Percentiles rank a stretch among this genome's conserved stretches.
Conservation (phyloP, 23 tunicate species). For the Halocynthia aurantium region DNA sequence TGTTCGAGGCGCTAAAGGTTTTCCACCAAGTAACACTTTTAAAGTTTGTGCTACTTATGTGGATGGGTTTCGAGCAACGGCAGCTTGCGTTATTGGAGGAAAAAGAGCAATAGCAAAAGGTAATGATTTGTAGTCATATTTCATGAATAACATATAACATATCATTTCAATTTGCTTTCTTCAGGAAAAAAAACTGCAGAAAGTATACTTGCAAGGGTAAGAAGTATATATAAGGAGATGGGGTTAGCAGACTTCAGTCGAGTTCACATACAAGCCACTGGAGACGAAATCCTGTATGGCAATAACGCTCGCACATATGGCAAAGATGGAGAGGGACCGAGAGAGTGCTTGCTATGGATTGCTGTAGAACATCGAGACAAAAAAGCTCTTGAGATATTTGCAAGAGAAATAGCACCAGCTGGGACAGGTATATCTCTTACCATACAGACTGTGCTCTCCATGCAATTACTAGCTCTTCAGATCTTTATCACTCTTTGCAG, state of each 20-base stretch:
- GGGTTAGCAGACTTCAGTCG: conserved; percentile 54
- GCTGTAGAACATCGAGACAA: conserved; percentile 88
- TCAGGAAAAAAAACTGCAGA: conserved; percentile 61
- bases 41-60: conserved; percentile 88
- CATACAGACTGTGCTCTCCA: background rate
- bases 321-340: conserved; percentile 28
- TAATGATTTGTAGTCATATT: background rate
- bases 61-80: conserved; percentile 77
- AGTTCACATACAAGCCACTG: conserved; percentile 76
- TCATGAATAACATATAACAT: no score
- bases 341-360: conserved; percentile 74
- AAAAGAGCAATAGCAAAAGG: conserved; percentile 88
- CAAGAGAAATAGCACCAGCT: conserved; percentile 85
- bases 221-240: conserved; percentile 22
- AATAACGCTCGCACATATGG: conserved; percentile 45
- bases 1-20: conserved; percentile 67
- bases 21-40: conserved; percentile 43
- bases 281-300: conserved; percentile 64
- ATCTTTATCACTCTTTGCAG: conserved; percentile 26
- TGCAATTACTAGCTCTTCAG: background rate
- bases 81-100: conserved; percentile 70
- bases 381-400: conserved; percentile 61
- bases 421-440: conserved; percentile 60
- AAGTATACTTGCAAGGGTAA: conserved; percentile 52
- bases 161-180: background rate